Evolutionary conservation across 2,888 invertebrate species (phyloP).

Genomic region (Amblyjoppa proteus): DNA sequence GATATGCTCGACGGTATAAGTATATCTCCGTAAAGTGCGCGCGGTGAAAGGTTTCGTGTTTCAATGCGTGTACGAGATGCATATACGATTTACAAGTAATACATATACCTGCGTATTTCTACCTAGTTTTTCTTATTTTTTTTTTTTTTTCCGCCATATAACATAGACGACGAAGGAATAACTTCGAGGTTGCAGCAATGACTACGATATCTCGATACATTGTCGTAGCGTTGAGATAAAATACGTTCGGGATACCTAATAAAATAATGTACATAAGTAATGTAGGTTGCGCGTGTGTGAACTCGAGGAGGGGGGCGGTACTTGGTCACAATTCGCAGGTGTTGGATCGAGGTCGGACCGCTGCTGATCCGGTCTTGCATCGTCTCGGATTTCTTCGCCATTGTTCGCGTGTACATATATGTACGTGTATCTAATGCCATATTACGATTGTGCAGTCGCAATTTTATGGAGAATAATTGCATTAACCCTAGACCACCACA

Average conservation of each 20-base stretch:
- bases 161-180: neutral
- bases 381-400: constrained; percentile 60
- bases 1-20: neutral
- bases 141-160: neutral
- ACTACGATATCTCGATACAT: constrained; percentile 46
- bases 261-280: constrained; percentile 26
- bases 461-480: constrained; percentile 11
- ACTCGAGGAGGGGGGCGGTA: constrained; percentile 13
- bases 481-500: neutral
- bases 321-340: constrained; percentile 65
- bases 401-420: constrained; percentile 7
- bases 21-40: constrained; percentile 28
- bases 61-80: constrained; percentile 42
- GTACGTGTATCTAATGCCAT: constrained; percentile 16
- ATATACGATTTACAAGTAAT: constrained; percentile 17
- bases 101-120: constrained; percentile 9
- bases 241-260: constrained; percentile 20
- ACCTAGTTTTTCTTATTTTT: neutral
- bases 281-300: constrained; percentile 2
- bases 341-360: constrained; percentile 67
- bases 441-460: constrained; percentile 5
- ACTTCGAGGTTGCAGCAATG: constrained; percentile 48
- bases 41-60: constrained; percentile 60
- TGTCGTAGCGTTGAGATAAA: constrained; percentile 31
- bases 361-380: constrained; percentile 64